Percentiles rank a stretch among this genome's conserved stretches.
phyloP scores from a whole-genome alignment of 2,888 invertebrate genomes.

The Ceratothoa steindachneri region DNA sequence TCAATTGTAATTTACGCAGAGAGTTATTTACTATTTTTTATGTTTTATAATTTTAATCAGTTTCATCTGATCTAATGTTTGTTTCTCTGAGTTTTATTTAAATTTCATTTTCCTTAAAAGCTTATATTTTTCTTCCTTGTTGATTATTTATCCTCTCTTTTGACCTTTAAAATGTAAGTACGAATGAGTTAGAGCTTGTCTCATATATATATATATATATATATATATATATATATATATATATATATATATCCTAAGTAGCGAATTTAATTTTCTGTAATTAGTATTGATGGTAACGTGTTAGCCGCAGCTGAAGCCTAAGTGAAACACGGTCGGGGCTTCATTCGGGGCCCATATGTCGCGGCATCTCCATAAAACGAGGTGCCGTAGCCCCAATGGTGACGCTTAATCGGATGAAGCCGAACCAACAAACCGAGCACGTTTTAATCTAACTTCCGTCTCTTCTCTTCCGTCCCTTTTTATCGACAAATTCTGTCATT shows the following conservation, averaged over 20 bases:
- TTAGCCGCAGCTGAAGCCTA: neutral
- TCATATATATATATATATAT: no score
- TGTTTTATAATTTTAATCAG: no score
- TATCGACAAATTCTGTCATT: slow-evolving; percentile 15
- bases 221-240: neutral
- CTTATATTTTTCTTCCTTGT: no score
- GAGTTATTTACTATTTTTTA: no score
- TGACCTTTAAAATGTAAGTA: no score
- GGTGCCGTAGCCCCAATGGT: neutral
- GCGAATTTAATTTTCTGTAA: no score
- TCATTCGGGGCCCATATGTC: neutral
- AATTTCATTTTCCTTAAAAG: no score
- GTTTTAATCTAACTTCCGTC: slow-evolving; percentile 8
- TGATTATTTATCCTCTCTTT: no score
- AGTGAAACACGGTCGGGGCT: neutral
- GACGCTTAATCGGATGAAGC: neutral
- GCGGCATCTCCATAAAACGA: neutral
- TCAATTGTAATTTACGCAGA: no score
- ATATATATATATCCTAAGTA: neutral
- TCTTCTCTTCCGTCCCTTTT: neutral
- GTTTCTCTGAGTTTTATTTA: no score
- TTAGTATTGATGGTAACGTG: neutral
- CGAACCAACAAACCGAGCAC: slow-evolving; percentile 5
- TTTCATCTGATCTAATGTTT: no score
- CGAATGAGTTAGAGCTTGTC: no score